phyloP scores from a whole-genome alignment of 2,888 invertebrate genomes.

The Drosophila nr. medialis region DNA sequence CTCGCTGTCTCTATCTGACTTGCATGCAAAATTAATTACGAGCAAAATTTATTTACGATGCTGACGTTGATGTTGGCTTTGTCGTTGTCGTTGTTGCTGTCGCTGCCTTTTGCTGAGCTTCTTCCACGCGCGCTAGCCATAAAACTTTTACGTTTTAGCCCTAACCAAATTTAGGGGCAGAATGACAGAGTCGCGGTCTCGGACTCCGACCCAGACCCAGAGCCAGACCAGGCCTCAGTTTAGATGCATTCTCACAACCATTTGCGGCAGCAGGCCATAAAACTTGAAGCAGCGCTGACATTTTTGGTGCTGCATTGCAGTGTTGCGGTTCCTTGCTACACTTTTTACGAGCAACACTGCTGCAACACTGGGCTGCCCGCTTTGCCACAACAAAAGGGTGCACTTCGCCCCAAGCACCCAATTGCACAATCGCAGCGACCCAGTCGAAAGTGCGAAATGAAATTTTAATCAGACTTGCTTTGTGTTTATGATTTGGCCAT shows the following conservation, averaged over 20 bases:
- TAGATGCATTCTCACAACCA: conserved; percentile 67
- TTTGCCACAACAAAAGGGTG: neutral
- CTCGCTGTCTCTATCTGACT: conserved; percentile 57
- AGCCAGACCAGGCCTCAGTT: conserved; percentile 38
- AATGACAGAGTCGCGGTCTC: conserved; percentile 8
- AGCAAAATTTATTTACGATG: conserved; percentile 72
- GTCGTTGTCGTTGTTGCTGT: conserved; percentile 6
- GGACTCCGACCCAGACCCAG: conserved; percentile 16
- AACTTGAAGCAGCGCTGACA: conserved; percentile 66
- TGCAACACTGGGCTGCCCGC: conserved; percentile 17
- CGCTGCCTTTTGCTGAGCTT: conserved; percentile 20
- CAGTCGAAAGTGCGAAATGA: conserved; percentile 69
- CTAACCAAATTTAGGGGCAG: conserved; percentile 63
- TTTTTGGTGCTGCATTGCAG: conserved; percentile 75
- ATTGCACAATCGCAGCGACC: conserved; percentile 58
- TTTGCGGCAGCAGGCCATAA: conserved; percentile 61
- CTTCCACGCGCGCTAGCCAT: conserved; percentile 52
- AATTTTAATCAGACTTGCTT: conserved; percentile 67
- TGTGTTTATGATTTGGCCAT: conserved; percentile 64
- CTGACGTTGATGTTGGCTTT: conserved; percentile 37
- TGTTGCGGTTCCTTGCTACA: conserved; percentile 53
- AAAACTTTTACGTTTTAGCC: conserved; percentile 76
- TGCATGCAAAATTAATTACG: conserved; percentile 79
- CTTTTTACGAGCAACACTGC: conserved; percentile 64
- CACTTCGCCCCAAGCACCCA: neutral